Evolutionary conservation across 1,140 invertebrate species (phyloP), one percentile per base, ranked within the genome.

Genomic region (Ephestia elutella): DNA sequence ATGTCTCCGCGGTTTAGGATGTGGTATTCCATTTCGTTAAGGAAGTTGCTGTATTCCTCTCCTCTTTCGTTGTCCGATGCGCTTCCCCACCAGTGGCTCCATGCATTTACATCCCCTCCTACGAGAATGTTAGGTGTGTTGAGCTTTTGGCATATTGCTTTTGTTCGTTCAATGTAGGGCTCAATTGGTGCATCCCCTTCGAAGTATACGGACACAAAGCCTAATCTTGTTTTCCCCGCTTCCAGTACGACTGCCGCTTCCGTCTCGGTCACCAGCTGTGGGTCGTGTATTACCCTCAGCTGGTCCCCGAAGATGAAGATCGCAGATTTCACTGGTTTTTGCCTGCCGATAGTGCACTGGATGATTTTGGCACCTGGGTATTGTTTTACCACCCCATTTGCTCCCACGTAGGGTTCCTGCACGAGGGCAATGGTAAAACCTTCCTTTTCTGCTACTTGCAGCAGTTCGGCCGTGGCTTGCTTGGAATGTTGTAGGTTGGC

Each of bases 261-360:
- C n/a, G n/a, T n/a, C n/a, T n/a, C n/a, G n/a, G n/a, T n/a, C n/a
- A n/a, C n/a, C n/a, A n/a, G n/a, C n/a, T n/a, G n/a, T n/a, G n/a
- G n/a, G n/a, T 71, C 65, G 8, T 74, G 54, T 2, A 65, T 70
- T 2, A 72, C 54, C 32, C 65, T 55, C 49, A 78, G 13, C 2
- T 48, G 5, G 19, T 69, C 32, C 0, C 64, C 58, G 53, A 66
- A 66, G 1, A 65, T 59, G 5, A 70, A 20, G 0, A 70, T 49
- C 0, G 65, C 68, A 1, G 68, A 54, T 13, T 70, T 71, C 0
- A 68, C 65, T 1, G 70, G 73, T 55, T 71, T 73, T 28, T 8
- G 25, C 3, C 25, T 28, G 48, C 56, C 15, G 0, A 65, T 30
- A 19, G 59, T 62, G 59, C 69, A 70, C 56, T 76, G 73, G 30